Percentiles rank a stretch among this genome's conserved stretches.
Conservation (phyloP, 2,797 vertebrate species). For the Aphelocoma californica region DNA sequence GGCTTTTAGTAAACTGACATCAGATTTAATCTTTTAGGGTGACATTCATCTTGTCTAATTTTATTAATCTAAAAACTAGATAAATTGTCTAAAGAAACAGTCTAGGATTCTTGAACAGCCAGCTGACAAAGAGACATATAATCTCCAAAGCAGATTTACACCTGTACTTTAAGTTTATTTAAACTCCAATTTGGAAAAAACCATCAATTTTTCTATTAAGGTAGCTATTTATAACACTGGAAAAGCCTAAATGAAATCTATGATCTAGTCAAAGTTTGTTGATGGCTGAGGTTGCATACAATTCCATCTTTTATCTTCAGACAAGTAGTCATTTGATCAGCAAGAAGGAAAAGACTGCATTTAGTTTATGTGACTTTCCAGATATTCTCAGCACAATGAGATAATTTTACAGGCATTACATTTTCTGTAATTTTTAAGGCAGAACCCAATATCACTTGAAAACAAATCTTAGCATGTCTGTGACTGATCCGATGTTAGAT, state of each 20-base stretch:
- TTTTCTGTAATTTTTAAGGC: background rate
- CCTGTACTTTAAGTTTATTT: background rate
- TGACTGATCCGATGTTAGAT: background rate
- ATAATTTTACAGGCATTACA: background rate
- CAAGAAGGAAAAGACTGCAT: background rate
- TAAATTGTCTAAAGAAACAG: background rate
- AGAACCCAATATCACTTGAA: background rate
- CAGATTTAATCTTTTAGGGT: background rate
- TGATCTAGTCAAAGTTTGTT: background rate
- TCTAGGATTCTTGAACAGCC: background rate
- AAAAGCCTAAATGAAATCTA: background rate
- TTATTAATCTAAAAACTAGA: background rate
- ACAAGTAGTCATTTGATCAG: background rate
- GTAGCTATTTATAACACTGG: background rate
- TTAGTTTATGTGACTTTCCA: background rate
- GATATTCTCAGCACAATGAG: background rate
- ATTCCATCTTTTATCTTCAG: background rate
- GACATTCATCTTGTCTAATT: background rate
- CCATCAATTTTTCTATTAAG: background rate
- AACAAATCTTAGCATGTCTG: background rate
- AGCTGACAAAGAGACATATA: background rate
- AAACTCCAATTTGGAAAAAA: background rate
- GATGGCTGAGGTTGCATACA: background rate
- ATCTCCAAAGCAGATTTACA: background rate
- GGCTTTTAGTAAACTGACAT: background rate